Evolutionary conservation across 2,888 invertebrate species (phyloP), one percentile per base, ranked within the genome.

Genomic region (Omphaloscelis lunosa): DNA sequence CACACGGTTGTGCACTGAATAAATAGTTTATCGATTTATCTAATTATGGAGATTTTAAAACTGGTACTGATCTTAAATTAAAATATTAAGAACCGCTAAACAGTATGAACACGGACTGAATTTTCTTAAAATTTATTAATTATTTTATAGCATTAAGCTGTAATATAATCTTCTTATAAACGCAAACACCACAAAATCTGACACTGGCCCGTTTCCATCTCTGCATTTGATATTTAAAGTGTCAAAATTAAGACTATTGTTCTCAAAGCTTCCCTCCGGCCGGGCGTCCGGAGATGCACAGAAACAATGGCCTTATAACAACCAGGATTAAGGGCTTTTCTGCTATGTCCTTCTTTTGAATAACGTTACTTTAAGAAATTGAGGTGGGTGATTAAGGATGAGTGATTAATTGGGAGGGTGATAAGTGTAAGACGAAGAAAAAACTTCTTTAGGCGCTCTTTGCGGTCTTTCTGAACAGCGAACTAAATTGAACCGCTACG

Each of bases 181-280:
- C 39, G 23, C 1, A 20, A 74, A 74, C 17, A 23, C 20, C n/a
- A 29, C 81, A 58, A 17, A 59, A 65, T 41, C 20, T 51, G 63
- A 58, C 41, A 67, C 76, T 59, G 58, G 56, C 58, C 23, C 15
- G 20, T 62, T 56, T 51, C 3, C 72, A n/a, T 59, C 41, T 58
- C 76, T 85, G 83, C 77, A 53, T 85, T 67, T 83, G 85, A 85
- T 82, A 77, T 83, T 80, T 66, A 77, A 72, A 83, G 74, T 84
- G 86, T 84, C 78, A 84, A 80, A 85, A 86, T 85, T 73, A 72
- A 72, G 48, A n/a, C 78, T 17, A 68, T 85, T 86, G 86, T 85
- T 86, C 65, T 34, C 48, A 41, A 63, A 53, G 79, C 45, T 56
- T 63, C 51, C 27, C 62, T 58, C 34, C 59, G 56, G 63, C 29